These are phyloP conservation scores for Sebastes minor DNA, from an alignment of 2,797 vertebrate genomes.

Conservation along the genomic window DNA sequence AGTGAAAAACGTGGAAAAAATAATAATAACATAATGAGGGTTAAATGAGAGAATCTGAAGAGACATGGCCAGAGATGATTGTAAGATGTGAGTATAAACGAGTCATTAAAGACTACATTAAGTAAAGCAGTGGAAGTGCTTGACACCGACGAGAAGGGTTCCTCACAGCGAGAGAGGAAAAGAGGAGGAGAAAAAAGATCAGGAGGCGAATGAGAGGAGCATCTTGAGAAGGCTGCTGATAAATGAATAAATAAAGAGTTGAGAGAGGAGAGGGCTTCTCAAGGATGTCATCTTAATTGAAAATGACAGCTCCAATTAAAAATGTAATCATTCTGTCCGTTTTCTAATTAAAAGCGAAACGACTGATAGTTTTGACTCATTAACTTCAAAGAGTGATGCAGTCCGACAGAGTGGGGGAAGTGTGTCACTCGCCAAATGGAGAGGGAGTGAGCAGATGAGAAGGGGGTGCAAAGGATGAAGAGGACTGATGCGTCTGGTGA, in stretches of 20 bases:
- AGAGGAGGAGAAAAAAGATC: constrained; percentile 28
- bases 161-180: not conserved
- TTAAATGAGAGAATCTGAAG: not conserved
- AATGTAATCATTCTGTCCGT: constrained; percentile 85
- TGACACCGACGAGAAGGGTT: not conserved
- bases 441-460: constrained; percentile 36
- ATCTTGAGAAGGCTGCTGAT: constrained; percentile 58
- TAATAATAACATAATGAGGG: not conserved
- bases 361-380: constrained; percentile 86
- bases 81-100: not conserved
- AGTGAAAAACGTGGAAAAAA: not conserved
- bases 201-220: constrained; percentile 36
- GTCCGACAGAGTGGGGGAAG: constrained; percentile 58
- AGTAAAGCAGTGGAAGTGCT: constrained; percentile 6
- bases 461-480: constrained; percentile 36
- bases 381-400: constrained; percentile 82
- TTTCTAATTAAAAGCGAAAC: constrained; percentile 86
- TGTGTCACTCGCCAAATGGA: constrained; percentile 57
- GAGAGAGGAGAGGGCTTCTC: constrained; percentile 65
- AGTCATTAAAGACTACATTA: not conserved
- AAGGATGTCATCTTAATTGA: constrained; percentile 85
- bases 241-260: constrained; percentile 65
- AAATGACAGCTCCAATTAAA: constrained; percentile 88
- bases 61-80: not conserved
- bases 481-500: constrained; percentile 18